Evolutionary conservation across 2,797 vertebrate species (phyloP), one percentile per base, ranked within the genome.

Genomic region (Tragopan temminckii): DNA sequence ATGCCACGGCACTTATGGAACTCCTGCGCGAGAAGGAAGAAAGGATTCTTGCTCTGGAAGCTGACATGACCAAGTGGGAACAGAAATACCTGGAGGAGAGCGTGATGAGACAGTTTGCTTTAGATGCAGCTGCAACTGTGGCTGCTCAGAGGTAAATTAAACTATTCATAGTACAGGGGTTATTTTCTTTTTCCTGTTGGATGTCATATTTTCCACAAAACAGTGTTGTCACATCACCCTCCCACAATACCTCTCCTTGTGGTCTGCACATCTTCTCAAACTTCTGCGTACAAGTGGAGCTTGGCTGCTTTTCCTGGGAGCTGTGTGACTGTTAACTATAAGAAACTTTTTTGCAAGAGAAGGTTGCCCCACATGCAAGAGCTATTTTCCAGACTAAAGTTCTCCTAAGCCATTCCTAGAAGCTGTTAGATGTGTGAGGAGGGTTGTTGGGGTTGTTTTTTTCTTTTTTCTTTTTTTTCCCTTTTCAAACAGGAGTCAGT

Each of bases 41-140:
- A 90, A 97, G 99, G 29, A 99, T 99, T 90, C 97, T 99, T 64
- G 99, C 99, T 52, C 97, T 99, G 96, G 99, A 99, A 97, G 99
- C 99, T 1, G 99, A 99, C 97, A 99, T 99, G 99, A 99, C 99
- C 80, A 99, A 99, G 95, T 99, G 99, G 99, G 99, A 99, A 64
- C 99, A 99, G 97, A 99, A 99, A 35, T 99, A 99, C 95, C 96
- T 99, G 96, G 99, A 99, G 96, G 99, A 99, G 97, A 99, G 99
- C 1, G 99, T 99, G 94, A 99, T 99, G 99, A 98, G 99, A 88
- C 99, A 99, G 98, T 99, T 99, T 61, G 99, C 99, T 67, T 96
- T 99, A 94, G 99, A 99, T 81, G 99, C 99, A 8, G 99, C 99
- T 3, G 99, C 99, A 2, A 99, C 99, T 0, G 99, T 99, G 38